A percentile compares a stretch with the other conserved stretches of the same genome.
Evolutionary conservation across 2,888 invertebrate genomes (phyloP).

Genomic region (Cephus sareptanus): DNA sequence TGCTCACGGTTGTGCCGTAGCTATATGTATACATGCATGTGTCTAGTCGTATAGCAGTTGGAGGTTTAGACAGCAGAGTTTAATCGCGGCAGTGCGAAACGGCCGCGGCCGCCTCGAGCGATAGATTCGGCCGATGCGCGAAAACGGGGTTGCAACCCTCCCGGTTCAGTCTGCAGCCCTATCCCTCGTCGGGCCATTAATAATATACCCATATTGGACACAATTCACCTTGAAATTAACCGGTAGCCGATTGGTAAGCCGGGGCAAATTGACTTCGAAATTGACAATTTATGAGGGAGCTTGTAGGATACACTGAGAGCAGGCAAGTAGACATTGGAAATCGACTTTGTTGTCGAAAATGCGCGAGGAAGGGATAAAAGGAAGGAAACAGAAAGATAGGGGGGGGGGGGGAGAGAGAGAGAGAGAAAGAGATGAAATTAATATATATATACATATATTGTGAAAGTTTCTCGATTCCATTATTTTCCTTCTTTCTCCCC

Average conservation of each 20-base stretch:
- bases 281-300: slow-evolving; percentile 60
- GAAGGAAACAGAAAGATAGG: background rate
- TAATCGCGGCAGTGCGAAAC: too few relatives aligned
- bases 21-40: rapidly evolving
- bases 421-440: background rate
- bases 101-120: slow-evolving; percentile 46
- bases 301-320: too few relatives aligned
- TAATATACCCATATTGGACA: slow-evolving; percentile 67
- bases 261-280: slow-evolving; percentile 66
- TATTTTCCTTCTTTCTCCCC: too few relatives aligned
- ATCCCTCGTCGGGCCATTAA: slow-evolving; percentile 59
- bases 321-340: too few relatives aligned
- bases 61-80: too few relatives aligned
- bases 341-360: background rate
- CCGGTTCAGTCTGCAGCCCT: slow-evolving; percentile 50
- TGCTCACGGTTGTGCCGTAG: too few relatives aligned
- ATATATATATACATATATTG: too few relatives aligned
- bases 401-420: background rate
- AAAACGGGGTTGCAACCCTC: slow-evolving; percentile 64
- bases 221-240: slow-evolving; percentile 68
- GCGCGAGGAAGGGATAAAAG: background rate
- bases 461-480: too few relatives aligned
- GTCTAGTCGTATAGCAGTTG: too few relatives aligned
- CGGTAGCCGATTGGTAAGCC: slow-evolving; percentile 66
- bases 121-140: slow-evolving; percentile 63